A percentile compares a stretch with the other conserved stretches of the same genome.
phyloP scores from a whole-genome alignment of 35 echinoderm and acorn worm genomes.

The Heliocidaris erythrogramma region DNA sequence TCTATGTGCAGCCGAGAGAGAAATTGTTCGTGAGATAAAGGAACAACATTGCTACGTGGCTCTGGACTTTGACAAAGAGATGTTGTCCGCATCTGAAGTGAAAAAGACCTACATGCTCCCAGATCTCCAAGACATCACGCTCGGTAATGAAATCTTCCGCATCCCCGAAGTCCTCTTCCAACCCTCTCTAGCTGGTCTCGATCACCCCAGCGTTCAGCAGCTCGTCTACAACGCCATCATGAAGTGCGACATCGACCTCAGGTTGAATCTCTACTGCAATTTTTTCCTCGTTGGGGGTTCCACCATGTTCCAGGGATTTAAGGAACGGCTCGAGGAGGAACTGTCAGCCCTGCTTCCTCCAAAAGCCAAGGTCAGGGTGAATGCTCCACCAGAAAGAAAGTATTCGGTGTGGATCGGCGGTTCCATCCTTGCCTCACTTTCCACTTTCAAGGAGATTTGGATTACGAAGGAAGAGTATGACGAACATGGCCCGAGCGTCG shows the following conservation, averaged over 20 bases:
- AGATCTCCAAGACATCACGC: neutral
- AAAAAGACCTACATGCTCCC: slow-evolving; percentile 28
- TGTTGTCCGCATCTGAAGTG: neutral
- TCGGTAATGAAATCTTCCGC: slow-evolving; percentile 29
- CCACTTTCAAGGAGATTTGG: slow-evolving; percentile 20
- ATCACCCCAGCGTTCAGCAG: slow-evolving; percentile 30
- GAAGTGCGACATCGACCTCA: slow-evolving; percentile 49
- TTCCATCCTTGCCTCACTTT: slow-evolving; percentile 44
- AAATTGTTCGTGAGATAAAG: slow-evolving; percentile 50
- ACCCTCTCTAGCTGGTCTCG: slow-evolving; percentile 27
- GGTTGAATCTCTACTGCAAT: slow-evolving; percentile 16
- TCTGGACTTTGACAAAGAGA: slow-evolving; percentile 33
- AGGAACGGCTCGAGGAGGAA: slow-evolving; percentile 32
- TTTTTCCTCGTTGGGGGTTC: slow-evolving; percentile 11
- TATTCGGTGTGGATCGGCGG: slow-evolving; percentile 53
- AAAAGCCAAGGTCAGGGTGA: neutral
- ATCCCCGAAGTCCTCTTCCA: slow-evolving; percentile 44
- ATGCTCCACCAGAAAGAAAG: neutral
- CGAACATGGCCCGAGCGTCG: slow-evolving; percentile 32
- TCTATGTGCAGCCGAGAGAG: slow-evolving; percentile 2
- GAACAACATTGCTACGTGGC: slow-evolving; percentile 46
- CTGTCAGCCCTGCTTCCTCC: neutral
- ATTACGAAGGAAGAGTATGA: slow-evolving; percentile 52
- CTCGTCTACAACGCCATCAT: slow-evolving; percentile 27
- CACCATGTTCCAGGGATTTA: slow-evolving; percentile 21